Evolutionary conservation across 2,113 vertebrate species (phyloP).

Genomic region (Tor tambroides): DNA sequence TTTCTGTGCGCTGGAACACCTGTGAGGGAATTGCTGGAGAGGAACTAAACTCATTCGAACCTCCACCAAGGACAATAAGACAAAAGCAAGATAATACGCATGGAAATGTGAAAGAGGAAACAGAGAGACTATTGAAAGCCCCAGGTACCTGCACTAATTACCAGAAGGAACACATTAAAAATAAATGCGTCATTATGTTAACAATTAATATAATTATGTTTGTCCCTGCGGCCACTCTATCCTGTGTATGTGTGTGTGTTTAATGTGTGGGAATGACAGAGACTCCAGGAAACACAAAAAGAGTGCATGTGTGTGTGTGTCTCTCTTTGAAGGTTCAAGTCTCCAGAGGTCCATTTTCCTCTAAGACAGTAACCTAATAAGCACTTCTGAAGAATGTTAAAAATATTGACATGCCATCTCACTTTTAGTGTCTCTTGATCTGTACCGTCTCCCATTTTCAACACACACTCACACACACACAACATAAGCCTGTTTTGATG

Average conservation of each 20-base stretch:
- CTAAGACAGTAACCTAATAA: slow-evolving; percentile 54
- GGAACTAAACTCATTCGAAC: slow-evolving; percentile 67
- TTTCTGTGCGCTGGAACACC: slow-evolving; percentile 56
- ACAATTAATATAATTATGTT: slow-evolving; percentile 79
- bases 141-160: slow-evolving; percentile 70
- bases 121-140: slow-evolving; percentile 60
- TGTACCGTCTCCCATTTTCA: slow-evolving; percentile 28
- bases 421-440: slow-evolving; percentile 34
- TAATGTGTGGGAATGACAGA: slow-evolving; percentile 36
- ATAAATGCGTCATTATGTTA: slow-evolving; percentile 79
- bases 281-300: slow-evolving; percentile 19
- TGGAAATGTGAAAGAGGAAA: slow-evolving; percentile 56
- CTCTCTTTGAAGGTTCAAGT: background rate
- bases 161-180: slow-evolving; percentile 78
- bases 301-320: slow-evolving; percentile 40
- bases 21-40: slow-evolving; percentile 62
- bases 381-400: slow-evolving; percentile 55
- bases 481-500: slow-evolving; percentile 53
- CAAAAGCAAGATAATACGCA: slow-evolving; percentile 63
- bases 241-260: slow-evolving; percentile 48
- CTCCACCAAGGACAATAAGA: slow-evolving; percentile 60
- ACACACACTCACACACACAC: slow-evolving; percentile 43
- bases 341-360: slow-evolving; percentile 49
- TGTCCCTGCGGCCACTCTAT: slow-evolving; percentile 61
- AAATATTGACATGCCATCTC: slow-evolving; percentile 44